Evolutionary conservation across 2,888 invertebrate species (phyloP).

Genomic region (Orgyia antiqua): DNA sequence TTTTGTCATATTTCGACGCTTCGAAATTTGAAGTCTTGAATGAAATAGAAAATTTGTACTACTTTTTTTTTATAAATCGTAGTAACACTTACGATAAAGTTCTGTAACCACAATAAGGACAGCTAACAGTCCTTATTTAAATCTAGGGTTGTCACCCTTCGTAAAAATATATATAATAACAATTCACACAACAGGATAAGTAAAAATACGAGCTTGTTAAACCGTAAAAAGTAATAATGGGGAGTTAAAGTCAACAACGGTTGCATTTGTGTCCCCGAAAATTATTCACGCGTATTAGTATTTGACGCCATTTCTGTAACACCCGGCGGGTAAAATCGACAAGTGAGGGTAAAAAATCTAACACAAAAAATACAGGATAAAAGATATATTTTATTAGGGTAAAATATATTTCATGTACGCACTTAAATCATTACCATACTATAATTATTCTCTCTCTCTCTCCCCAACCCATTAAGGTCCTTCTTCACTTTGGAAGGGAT

Average conservation of each 20-base stretch:
- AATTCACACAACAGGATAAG: conserved; percentile 72
- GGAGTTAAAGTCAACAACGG: conserved; percentile 72
- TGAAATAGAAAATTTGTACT: conserved; percentile 21
- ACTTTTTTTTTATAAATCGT: too few species aligned
- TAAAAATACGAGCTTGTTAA: conserved; percentile 76
- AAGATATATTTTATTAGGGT: conserved; percentile 9
- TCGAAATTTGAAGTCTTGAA: conserved; percentile 17
- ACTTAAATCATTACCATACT: too few species aligned
- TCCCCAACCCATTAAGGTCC: too few species aligned
- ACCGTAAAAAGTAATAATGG: conserved; percentile 76
- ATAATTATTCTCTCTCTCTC: too few species aligned
- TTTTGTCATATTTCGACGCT: conserved; percentile 11
- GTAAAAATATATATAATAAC: conserved; percentile 58
- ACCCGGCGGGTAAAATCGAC: conserved; percentile 23
- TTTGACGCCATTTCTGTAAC: conserved; percentile 34
- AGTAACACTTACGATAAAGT: too few species aligned
- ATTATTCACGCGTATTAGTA: conserved; percentile 54
- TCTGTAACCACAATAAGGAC: conserved; percentile 23
- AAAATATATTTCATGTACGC: too few species aligned
- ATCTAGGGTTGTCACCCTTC: conserved; percentile 48
- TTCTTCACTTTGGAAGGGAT: too few species aligned
- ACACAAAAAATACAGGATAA: conserved; percentile 9
- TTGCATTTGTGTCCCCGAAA: conserved; percentile 45
- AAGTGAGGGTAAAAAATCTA: conserved; percentile 8
- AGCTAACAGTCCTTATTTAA: conserved; percentile 14